Evolutionary conservation across 2,888 invertebrate genomes (phyloP).

Genomic region (Sphinx pinastri): DNA sequence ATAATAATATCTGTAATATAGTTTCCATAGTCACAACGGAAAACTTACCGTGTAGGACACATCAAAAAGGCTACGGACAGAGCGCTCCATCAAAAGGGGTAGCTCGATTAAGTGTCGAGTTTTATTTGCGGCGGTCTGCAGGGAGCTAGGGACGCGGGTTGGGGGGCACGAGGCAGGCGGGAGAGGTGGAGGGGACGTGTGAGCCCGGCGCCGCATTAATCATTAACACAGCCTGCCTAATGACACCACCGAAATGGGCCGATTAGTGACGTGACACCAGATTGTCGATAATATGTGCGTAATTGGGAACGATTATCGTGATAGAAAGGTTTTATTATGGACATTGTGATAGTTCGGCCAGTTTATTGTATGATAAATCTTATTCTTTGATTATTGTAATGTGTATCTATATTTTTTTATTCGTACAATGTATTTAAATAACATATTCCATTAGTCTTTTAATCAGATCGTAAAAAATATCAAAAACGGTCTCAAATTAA

Average conservation of each 20-base stretch:
- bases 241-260: slow-evolving; percentile 81
- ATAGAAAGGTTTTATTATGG: not conserved
- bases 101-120: slow-evolving; percentile 80
- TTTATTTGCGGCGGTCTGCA: slow-evolving; percentile 66
- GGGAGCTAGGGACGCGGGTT: slow-evolving; percentile 34
- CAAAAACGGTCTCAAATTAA: slow-evolving; percentile 29
- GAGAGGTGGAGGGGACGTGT: slow-evolving; percentile 55
- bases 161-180: slow-evolving; percentile 42
- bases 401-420: no score
- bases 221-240: slow-evolving; percentile 83
- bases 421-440: no score
- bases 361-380: no score
- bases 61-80: slow-evolving; percentile 55
- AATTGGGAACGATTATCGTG: slow-evolving; percentile 1
- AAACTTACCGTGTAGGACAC: slow-evolving; percentile 16
- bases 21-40: not conserved
- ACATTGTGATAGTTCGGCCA: not conserved
- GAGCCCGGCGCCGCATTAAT: slow-evolving; percentile 81
- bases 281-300: slow-evolving; percentile 38
- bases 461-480: no score
- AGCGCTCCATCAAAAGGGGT: slow-evolving; percentile 80
- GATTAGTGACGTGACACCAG: slow-evolving; percentile 55
- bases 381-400: no score
- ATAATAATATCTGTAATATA: not conserved
- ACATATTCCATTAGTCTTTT: no score